Evolutionary conservation across 2,888 invertebrate genomes (phyloP).

Genomic region (Chymomyza fuscimana): DNA sequence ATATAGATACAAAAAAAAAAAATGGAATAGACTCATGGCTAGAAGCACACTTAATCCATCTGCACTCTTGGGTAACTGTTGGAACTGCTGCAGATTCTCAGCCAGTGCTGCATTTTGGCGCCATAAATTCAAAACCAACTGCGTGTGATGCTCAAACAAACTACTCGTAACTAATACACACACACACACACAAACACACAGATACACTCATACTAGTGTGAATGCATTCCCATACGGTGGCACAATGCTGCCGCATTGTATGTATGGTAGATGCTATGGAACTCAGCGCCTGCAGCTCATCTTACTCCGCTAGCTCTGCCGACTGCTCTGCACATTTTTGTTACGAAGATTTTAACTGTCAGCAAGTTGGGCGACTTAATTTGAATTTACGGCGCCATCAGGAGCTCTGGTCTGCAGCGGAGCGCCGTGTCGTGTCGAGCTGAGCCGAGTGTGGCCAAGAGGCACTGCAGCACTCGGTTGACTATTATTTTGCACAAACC

Average conservation of each 20-base stretch:
- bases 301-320: conserved; percentile 17
- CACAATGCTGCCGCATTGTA: conserved; percentile 23
- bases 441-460: not conserved
- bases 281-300: conserved; percentile 43
- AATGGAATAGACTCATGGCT: conserved; percentile 1
- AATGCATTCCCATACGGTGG: conserved; percentile 20
- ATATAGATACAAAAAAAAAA: conserved; percentile 4
- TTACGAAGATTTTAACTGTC: conserved; percentile 70
- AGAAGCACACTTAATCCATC: conserved; percentile 63
- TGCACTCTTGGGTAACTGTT: conserved; percentile 50
- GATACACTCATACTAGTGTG: conserved; percentile 15
- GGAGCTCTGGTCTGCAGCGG: conserved; percentile 36
- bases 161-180: conserved; percentile 48
- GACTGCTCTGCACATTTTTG: conserved; percentile 60
- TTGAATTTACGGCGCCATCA: conserved; percentile 69
- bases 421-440: not conserved
- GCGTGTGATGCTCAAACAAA: conserved; percentile 55
- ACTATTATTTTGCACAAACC: conserved; percentile 69
- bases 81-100: not conserved
- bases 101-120: conserved; percentile 46
- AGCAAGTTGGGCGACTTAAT: conserved; percentile 73
- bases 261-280: not conserved
- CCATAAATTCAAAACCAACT: conserved; percentile 64
- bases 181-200: conserved; percentile 30
- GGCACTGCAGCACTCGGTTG: conserved; percentile 28